Base-by-base conservation (phyloP, 92 coral and sea anemone species). In the Umimayanthus kanabou region DNA sequence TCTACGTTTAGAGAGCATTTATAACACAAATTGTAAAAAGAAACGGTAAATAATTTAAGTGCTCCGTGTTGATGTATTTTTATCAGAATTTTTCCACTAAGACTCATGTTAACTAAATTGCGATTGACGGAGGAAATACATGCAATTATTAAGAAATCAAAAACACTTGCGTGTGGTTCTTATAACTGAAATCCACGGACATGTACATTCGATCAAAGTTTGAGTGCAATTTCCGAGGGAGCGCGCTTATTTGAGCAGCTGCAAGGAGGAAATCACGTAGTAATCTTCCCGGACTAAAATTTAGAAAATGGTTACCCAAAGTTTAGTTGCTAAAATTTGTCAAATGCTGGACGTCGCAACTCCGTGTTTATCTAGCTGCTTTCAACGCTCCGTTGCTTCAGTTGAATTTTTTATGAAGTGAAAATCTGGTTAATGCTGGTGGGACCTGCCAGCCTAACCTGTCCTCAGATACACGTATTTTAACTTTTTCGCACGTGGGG, bases 1-100 rank as follows among this genome's bases (percentile, higher is more conserved):
- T 91, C 92, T 95, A 91, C 91, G 94, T 95, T 88, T 82, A 92
- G 96, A 95, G 96, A 91, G 95, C 86, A 85, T 91, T 93, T 93
- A 91, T 92, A 85, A 93, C 92, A 85, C 90, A 90, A 84, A 90
- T 93, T 90, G 94, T 93, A 92, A 92, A 91, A 94, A 91, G 93
- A 85, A 74, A 73, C 89, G 72, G 65, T 87, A 80, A 86, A 92
- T 91, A 90, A 91, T 94, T 89, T 80, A 92, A 90, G 90, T 89
- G 81, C 90, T 85, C 85, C 89, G 84, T 82, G 42, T 90, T 89
- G 92, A 81, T 93, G 98, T 93, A 95, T 95, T 95, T 93, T 91
- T 91, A 90, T 94, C 92, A 92, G 92, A 94, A 80, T 87, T 89
- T 90, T 92, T 85, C 76, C 92, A 67, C 61, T 91, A 78, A 64